These are phyloP conservation scores for Pedetes capensis DNA, from an alignment of 2,113 vertebrate genomes.

Conservation along the genomic window DNA sequence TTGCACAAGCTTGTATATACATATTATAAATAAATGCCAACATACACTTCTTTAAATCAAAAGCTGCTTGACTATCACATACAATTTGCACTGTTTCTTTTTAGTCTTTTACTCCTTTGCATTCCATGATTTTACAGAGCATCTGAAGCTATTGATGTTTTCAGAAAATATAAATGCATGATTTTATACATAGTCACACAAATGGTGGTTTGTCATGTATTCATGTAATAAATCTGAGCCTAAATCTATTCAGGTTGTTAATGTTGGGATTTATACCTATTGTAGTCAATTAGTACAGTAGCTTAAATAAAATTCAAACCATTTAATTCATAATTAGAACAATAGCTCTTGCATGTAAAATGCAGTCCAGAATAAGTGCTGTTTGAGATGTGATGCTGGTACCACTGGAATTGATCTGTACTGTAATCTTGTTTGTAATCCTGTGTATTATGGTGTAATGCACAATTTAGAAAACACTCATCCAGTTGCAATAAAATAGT, in stretches of 20 bases:
- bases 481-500: constrained; percentile 86
- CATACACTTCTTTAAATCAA: constrained; percentile 85
- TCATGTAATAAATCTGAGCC: constrained; percentile 84
- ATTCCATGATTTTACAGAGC: constrained; percentile 76
- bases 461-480: constrained; percentile 86
- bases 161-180: constrained; percentile 84
- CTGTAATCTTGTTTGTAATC: constrained; percentile 91
- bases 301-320: constrained; percentile 85
- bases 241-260: constrained; percentile 85
- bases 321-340: constrained; percentile 88
- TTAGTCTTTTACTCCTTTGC: constrained; percentile 79
- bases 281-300: constrained; percentile 88
- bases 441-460: constrained; percentile 90
- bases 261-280: constrained; percentile 85
- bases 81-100: constrained; percentile 89
- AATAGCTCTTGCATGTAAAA: constrained; percentile 91
- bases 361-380: constrained; percentile 89
- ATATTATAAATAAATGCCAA: constrained; percentile 86
- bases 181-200: constrained; percentile 84
- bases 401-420: constrained; percentile 87
- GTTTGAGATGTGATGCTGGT: constrained; percentile 89
- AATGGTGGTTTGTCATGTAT: constrained; percentile 83
- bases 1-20: constrained; percentile 88
- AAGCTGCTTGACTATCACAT: constrained; percentile 92
- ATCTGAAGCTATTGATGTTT: constrained; percentile 81